Evolutionary conservation across 2,113 vertebrate species (phyloP).

Genomic region (Leucoraja erinaceus): DNA sequence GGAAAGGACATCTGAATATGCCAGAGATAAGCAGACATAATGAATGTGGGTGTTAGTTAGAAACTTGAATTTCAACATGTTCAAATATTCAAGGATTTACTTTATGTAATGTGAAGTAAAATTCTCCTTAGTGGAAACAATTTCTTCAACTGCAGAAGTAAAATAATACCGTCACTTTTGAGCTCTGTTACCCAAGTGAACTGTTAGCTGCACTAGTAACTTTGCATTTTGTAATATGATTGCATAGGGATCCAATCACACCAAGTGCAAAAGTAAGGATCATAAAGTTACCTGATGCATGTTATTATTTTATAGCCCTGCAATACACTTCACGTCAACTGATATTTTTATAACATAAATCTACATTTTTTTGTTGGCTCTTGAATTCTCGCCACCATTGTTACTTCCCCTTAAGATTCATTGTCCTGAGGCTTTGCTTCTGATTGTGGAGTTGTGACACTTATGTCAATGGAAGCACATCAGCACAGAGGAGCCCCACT

Average conservation of each 20-base stretch:
- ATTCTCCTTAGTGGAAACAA: background rate
- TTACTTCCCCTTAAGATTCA: background rate
- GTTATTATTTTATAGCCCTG: slow-evolving; percentile 17
- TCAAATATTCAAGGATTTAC: background rate
- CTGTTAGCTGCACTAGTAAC: background rate
- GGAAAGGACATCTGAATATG: background rate
- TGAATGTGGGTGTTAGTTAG: background rate
- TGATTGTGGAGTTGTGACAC: background rate
- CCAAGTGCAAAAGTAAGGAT: slow-evolving; percentile 23
- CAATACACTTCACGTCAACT: background rate
- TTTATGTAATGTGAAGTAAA: background rate
- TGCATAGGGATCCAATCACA: background rate
- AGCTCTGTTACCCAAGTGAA: background rate
- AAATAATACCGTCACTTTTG: background rate
- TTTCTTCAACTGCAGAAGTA: background rate
- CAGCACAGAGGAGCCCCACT: too few species aligned
- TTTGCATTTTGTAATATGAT: background rate
- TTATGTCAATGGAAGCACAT: too few species aligned
- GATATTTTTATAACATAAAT: background rate
- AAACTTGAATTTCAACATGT: background rate
- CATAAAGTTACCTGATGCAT: slow-evolving; percentile 22
- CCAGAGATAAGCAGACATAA: background rate
- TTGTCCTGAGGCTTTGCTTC: background rate
- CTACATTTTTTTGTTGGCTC: background rate
- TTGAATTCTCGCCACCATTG: background rate